phyloP scores from a whole-genome alignment of 1,140 invertebrate species.

The Acyrthosiphon pisum region DNA sequence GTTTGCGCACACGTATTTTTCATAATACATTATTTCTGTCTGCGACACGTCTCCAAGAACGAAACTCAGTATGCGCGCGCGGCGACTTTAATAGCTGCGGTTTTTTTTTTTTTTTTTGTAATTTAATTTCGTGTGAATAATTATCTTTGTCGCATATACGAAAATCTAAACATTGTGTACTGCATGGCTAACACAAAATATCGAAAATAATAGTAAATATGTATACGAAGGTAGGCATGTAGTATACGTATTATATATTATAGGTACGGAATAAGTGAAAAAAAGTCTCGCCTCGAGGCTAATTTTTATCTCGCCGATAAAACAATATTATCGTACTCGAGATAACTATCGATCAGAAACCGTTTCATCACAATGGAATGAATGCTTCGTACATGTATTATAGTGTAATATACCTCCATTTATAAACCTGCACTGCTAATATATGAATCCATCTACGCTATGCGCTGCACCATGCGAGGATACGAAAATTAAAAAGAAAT shows the following conservation, averaged over 20 bases:
- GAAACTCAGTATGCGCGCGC: neutral
- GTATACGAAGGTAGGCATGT: neutral
- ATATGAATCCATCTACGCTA: neutral
- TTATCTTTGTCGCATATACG: neutral
- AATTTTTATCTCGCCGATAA: slow-evolving; percentile 16
- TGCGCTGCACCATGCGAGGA: neutral
- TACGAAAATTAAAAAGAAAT: neutral
- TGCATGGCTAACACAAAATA: neutral
- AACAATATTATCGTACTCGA: neutral
- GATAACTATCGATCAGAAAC: slow-evolving; percentile 25
- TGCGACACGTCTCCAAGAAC: neutral
- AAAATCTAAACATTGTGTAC: neutral
- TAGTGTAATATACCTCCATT: neutral
- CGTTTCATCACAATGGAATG: slow-evolving; percentile 21
- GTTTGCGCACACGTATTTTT: neutral
- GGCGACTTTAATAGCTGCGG: neutral
- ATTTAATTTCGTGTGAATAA: neutral
- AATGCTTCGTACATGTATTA: neutral
- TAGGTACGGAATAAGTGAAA: neutral
- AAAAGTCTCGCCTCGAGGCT: neutral
- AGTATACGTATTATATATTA: neutral
- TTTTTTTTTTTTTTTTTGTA: neutral
- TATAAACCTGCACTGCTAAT: neutral
- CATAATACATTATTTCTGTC: neutral
- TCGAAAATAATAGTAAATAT: neutral